Base-by-base conservation (phyloP, 1,140 invertebrate genomes). In the Sycophaga agraensis region DNA sequence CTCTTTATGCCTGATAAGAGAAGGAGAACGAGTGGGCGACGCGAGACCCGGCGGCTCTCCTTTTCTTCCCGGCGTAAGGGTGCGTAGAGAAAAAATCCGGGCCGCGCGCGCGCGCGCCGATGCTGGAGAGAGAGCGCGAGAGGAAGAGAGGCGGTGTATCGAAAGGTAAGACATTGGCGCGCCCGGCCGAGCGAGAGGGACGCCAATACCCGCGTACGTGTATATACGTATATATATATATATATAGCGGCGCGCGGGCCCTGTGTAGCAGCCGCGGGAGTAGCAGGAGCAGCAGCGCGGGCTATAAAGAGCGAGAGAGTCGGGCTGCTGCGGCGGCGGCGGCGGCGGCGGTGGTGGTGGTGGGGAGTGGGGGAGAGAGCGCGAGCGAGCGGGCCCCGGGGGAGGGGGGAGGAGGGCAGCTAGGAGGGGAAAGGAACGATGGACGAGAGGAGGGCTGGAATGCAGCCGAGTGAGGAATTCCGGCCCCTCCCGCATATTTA, bases 401-500 rank as follows among this genome's bases (percentile, higher is more conserved):
- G 16, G n/a, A 42, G n/a, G 9, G 40, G 16, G 40, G 9, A 17
- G 19, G 40, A 19, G 40, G 5, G 17, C 4, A 11, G 11, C 5
- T 6, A 31, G 11, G 28, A 31, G 28, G 11, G 28, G 54, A 39
- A 43, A 37, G 46, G 49, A 67, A 57, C 66, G 59, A 55, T 40
- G 48, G 40, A 37, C 39, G 50, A 55, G 57, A 63, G 64, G 69
- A 67, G 66, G 59, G 37, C 57, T 74, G 77, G 78, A 79, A 80
- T 79, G 77, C 74, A 79, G 72, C 75, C 72, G 76, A 79, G 77
- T 78, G 76, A 79, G 77, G 77, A 78, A 77, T 81, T 80, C 76
- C 75, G 75, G 76, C 75, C 79, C 77, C 77, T 80, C 78, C 79
- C 78, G 78, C 79, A 78, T 81, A 81, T 80, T 80, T 80, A 81